phyloP scores from a whole-genome alignment of 2,113 vertebrate genomes.

The Dicentrarchus labrax region DNA sequence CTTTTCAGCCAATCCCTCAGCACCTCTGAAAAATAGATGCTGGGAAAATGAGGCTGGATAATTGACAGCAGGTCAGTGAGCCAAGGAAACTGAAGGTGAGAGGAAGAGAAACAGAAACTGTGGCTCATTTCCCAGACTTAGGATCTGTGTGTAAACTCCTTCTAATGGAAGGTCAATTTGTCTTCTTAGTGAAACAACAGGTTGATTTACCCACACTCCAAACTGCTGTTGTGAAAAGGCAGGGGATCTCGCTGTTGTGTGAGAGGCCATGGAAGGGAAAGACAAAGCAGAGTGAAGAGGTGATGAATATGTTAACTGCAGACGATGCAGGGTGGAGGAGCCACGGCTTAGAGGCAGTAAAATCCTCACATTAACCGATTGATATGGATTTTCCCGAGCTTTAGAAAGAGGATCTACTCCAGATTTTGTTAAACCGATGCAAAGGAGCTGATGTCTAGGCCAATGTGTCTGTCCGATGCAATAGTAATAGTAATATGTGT shows the following conservation, averaged over 20 bases:
- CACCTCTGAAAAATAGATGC: constrained; percentile 54
- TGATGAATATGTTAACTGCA: constrained; percentile 70
- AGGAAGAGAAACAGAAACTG: constrained; percentile 23
- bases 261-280: constrained; percentile 29
- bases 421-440: constrained; percentile 71
- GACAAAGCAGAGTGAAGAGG: constrained; percentile 47
- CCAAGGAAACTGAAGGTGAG: constrained; percentile 27
- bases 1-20: constrained; percentile 38
- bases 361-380: constrained; percentile 73
- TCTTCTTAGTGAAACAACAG: constrained; percentile 30
- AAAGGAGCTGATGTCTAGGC: constrained; percentile 58
- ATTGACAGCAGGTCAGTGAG: constrained; percentile 58
- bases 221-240: constrained; percentile 1
- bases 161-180: constrained; percentile 55
- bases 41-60: constrained; percentile 52
- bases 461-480: constrained; percentile 36
- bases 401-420: constrained; percentile 66
- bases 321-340: constrained; percentile 46
- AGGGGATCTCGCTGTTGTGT: background rate
- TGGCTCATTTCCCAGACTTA: constrained; percentile 48
- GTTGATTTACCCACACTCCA: constrained; percentile 37
- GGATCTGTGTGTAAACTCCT: constrained; percentile 16
- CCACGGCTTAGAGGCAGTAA: constrained; percentile 56
- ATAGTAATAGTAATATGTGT: constrained; percentile 18
- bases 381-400: constrained; percentile 70